Percentiles rank a stretch among this genome's conserved stretches.
phyloP scores from a whole-genome alignment of 2,113 vertebrate genomes.

The Symphodus melops region DNA sequence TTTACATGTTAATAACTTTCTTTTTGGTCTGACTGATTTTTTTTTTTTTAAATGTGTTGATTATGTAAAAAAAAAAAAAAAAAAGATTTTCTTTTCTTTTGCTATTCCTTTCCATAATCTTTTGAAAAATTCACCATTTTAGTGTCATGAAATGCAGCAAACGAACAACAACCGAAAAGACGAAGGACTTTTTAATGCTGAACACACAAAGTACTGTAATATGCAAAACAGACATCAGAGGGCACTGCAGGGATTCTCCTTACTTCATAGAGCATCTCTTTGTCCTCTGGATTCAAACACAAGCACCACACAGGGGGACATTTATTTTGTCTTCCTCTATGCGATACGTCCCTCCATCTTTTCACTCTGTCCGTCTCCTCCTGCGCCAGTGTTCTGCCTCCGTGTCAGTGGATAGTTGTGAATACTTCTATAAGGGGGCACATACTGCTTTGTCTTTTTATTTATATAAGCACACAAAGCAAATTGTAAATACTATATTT shows the following conservation, averaged over 20 bases:
- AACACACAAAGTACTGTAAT: conserved; percentile 75
- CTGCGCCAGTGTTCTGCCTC: conserved; percentile 70
- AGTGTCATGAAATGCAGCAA: conserved; percentile 36
- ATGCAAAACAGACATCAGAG: conserved; percentile 63
- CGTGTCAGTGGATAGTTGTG: conserved; percentile 75
- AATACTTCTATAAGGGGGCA: conserved; percentile 82
- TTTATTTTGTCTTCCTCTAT: conserved; percentile 25
- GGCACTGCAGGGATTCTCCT: conserved; percentile 45
- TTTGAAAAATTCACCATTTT: conserved; percentile 48
- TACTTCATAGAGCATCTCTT: conserved; percentile 21
- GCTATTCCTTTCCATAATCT: conserved; percentile 49
- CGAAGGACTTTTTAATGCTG: conserved; percentile 32
- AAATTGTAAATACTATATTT: conserved; percentile 88
- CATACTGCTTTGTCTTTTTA: conserved; percentile 85
- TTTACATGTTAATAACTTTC: conserved; percentile 14
- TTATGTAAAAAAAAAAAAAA: conserved; percentile 49
- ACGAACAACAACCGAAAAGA: conserved; percentile 51
- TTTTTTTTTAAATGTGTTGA: conserved; percentile 27
- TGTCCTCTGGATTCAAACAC: conserved; percentile 38
- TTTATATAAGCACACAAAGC: conserved; percentile 86
- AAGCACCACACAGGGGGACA: neutral
- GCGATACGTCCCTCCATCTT: conserved; percentile 39
- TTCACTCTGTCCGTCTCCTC: conserved; percentile 44
- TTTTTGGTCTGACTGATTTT: conserved; percentile 27
- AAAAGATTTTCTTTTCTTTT: conserved; percentile 16